phyloP scores from a whole-genome alignment of 1,140 invertebrate genomes.

The Hormaphis cornu region DNA sequence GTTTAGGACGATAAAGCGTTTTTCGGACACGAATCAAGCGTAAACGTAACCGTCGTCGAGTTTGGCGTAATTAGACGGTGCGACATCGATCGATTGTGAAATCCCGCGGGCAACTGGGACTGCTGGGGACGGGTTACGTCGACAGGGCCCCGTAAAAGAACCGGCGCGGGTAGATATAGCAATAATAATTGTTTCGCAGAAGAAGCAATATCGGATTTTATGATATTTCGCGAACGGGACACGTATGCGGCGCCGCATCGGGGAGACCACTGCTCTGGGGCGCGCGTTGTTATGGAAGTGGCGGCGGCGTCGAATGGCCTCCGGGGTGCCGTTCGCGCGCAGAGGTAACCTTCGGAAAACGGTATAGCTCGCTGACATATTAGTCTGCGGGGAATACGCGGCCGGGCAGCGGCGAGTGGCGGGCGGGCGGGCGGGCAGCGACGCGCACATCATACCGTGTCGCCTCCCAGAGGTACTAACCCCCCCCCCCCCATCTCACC shows the following conservation, averaged over 20 bases:
- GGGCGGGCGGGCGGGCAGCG: neutral
- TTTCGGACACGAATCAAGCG: no score
- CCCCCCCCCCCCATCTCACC: neutral
- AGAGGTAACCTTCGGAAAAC: slow-evolving; percentile 32
- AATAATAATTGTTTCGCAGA: no score
- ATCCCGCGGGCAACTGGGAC: no score
- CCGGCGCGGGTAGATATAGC: no score
- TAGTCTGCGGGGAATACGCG: slow-evolving; percentile 27
- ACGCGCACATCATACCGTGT: slow-evolving; percentile 29
- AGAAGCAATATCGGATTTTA: no score
- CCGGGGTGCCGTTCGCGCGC: slow-evolving; percentile 26
- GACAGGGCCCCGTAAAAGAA: no score
- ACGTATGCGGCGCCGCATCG: neutral
- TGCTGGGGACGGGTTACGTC: no score
- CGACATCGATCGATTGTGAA: no score
- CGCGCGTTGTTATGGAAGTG: neutral
- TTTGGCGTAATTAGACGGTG: no score
- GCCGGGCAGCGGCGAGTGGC: neutral
- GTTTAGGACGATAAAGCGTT: no score
- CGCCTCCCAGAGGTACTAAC: slow-evolving; percentile 25
- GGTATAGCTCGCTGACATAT: slow-evolving; percentile 30
- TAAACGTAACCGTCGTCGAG: no score
- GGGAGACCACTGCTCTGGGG: no score
- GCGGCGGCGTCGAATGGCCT: slow-evolving; percentile 15
- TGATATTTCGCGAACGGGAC: neutral